Evolutionary conservation across 2,888 invertebrate species (phyloP).

Genomic region (Tineola bisselliella): DNA sequence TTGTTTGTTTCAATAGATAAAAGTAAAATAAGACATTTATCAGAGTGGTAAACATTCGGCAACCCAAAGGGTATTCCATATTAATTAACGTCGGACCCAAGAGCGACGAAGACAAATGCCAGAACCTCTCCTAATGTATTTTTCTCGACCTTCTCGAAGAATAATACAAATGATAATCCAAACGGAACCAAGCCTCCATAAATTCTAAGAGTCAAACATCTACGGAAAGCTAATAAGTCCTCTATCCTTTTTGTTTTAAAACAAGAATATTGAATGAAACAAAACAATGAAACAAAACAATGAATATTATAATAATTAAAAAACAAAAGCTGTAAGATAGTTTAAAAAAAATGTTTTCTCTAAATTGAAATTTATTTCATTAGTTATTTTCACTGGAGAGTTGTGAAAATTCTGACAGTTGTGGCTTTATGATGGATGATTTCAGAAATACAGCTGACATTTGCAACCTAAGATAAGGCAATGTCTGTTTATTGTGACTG

Average conservation of each 20-base stretch:
- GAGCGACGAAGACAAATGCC: slow-evolving; percentile 64
- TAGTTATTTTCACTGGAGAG: background rate
- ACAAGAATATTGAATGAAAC: too few relatives aligned
- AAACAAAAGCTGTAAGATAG: too few relatives aligned
- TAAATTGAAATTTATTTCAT: background rate
- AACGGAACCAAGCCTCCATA: slow-evolving; percentile 63
- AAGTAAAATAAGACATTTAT: slow-evolving; percentile 45
- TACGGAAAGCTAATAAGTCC: background rate
- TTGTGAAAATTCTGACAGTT: slow-evolving; percentile 20
- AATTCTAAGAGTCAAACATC: background rate
- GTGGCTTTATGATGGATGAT: slow-evolving; percentile 31
- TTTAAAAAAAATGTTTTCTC: too few relatives aligned
- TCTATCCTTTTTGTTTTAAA: too few relatives aligned
- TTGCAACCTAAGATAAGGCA: slow-evolving; percentile 4
- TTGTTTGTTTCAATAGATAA: slow-evolving; percentile 23
- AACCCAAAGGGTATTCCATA: slow-evolving; percentile 61
- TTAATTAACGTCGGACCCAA: slow-evolving; percentile 58
- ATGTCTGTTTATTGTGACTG: background rate
- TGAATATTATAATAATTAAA: too few relatives aligned
- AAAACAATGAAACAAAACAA: too few relatives aligned
- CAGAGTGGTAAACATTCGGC: slow-evolving; percentile 45
- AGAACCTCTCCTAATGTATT: slow-evolving; percentile 56
- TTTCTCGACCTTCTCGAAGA: slow-evolving; percentile 47
- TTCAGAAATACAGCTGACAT: slow-evolving; percentile 25
- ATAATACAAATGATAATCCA: slow-evolving; percentile 66